Conservation (phyloP, 2,888 invertebrate genomes). For the Hartigia nigra region DNA sequence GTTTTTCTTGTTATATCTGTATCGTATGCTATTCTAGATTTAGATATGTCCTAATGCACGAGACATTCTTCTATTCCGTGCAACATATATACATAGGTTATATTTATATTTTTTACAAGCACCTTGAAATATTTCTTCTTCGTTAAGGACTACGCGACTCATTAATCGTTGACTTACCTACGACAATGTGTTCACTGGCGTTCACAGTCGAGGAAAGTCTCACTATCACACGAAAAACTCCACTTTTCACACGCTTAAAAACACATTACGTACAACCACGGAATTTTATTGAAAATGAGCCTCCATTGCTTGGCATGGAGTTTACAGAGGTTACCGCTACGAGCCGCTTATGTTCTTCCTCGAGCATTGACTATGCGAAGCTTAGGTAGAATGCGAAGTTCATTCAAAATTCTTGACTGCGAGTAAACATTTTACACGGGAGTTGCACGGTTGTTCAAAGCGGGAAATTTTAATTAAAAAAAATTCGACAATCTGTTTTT, state of each 20-base stretch:
- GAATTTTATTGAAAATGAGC: constrained; percentile 59
- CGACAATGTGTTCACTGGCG: constrained; percentile 47
- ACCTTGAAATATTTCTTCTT: constrained; percentile 11
- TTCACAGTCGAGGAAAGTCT: constrained; percentile 51
- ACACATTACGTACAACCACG: constrained; percentile 57
- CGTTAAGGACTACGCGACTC: constrained; percentile 7
- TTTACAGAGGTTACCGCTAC: constrained; percentile 48
- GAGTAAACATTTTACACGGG: neutral
- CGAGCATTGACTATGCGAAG: neutral
- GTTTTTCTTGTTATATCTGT: neutral
- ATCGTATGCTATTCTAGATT: neutral
- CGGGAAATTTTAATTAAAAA: neutral
- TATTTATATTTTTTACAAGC: constrained; percentile 43
- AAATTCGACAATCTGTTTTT: neutral
- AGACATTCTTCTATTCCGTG: neutral
- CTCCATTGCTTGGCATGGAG: constrained; percentile 62
- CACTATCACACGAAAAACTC: constrained; percentile 55
- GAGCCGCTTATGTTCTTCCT: constrained; percentile 25
- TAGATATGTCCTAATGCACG: neutral
- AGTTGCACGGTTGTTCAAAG: neutral
- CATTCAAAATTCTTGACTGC: neutral
- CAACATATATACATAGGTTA: constrained; percentile 37
- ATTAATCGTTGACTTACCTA: constrained; percentile 35
- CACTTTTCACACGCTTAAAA: constrained; percentile 56
- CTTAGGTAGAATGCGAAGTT: neutral